Evolutionary conservation across 2,797 vertebrate species (phyloP).

Genomic region (Rhinogobio ventralis): DNA sequence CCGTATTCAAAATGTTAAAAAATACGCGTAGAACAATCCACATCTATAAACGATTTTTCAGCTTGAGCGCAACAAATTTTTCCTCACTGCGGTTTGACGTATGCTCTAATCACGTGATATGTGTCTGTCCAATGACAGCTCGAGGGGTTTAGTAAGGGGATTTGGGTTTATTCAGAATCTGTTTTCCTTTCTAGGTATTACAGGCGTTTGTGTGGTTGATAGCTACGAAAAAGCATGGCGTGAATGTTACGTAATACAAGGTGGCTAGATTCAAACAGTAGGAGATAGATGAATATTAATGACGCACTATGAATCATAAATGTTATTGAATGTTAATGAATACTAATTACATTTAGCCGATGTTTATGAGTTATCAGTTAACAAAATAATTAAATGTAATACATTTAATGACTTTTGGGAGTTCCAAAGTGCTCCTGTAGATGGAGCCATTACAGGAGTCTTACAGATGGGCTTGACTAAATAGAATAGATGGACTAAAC

Average conservation of each 20-base stretch:
- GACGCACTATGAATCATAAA: background rate
- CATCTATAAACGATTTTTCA: background rate
- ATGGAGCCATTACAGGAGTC: slow-evolving; percentile 5
- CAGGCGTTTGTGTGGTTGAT: slow-evolving; percentile 28
- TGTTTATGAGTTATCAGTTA: background rate
- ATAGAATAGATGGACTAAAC: background rate
- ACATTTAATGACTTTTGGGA: background rate
- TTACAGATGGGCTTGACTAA: background rate
- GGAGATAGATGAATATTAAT: background rate
- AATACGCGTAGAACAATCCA: background rate
- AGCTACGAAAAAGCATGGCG: slow-evolving; percentile 32
- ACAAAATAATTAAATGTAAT: background rate
- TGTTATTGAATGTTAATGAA: slow-evolving; percentile 11
- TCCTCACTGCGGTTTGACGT: background rate
- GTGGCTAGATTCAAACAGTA: slow-evolving; percentile 14
- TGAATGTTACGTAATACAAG: slow-evolving; percentile 24
- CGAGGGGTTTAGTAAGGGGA: background rate
- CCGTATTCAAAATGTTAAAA: background rate
- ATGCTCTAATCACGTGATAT: slow-evolving; percentile 6
- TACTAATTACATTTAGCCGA: background rate
- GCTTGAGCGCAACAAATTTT: background rate
- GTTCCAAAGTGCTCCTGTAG: slow-evolving; percentile 7
- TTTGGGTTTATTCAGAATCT: background rate
- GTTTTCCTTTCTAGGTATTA: slow-evolving; percentile 2
- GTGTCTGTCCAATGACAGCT: slow-evolving; percentile 20